Evolutionary conservation across 2,797 vertebrate species (phyloP).

Genomic region (Carduelis carduelis): DNA sequence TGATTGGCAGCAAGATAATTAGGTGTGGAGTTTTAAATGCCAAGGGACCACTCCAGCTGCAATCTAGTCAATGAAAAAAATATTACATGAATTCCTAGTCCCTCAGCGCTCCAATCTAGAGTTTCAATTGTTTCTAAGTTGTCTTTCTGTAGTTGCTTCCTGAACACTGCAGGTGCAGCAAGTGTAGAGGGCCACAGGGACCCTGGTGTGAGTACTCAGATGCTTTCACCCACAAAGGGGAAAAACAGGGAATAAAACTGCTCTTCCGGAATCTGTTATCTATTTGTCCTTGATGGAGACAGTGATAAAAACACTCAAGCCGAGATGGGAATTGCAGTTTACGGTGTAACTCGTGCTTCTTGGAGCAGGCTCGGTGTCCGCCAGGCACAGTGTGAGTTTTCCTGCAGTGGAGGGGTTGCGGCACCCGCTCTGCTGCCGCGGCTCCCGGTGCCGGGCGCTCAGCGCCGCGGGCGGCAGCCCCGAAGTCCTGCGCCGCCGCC

Average conservation of each 20-base stretch:
- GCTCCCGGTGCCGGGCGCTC: not conserved
- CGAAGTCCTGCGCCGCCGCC: not conserved
- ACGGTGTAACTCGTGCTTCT: accelerated
- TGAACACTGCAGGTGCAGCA: not conserved
- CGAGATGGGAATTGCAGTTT: accelerated
- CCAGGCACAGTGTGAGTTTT: accelerated
- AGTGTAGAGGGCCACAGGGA: not conserved
- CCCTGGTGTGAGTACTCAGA: not conserved
- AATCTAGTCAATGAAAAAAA: not conserved
- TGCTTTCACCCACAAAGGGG: not conserved
- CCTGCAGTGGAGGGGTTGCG: accelerated
- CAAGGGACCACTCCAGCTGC: not conserved
- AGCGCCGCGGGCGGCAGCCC: no score
- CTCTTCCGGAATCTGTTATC: not conserved
- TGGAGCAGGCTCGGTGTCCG: accelerated
- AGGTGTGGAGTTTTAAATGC: not conserved
- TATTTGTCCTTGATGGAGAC: not conserved
- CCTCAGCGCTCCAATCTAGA: not conserved
- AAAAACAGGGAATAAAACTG: not conserved
- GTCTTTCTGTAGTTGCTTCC: not conserved
- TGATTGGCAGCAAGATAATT: not conserved
- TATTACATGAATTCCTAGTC: not conserved
- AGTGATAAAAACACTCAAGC: not conserved
- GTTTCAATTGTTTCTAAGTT: not conserved
- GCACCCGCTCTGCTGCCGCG: not conserved